Evolutionary conservation across 2,113 vertebrate species (phyloP).

Genomic region (Crotalus viridis): DNA sequence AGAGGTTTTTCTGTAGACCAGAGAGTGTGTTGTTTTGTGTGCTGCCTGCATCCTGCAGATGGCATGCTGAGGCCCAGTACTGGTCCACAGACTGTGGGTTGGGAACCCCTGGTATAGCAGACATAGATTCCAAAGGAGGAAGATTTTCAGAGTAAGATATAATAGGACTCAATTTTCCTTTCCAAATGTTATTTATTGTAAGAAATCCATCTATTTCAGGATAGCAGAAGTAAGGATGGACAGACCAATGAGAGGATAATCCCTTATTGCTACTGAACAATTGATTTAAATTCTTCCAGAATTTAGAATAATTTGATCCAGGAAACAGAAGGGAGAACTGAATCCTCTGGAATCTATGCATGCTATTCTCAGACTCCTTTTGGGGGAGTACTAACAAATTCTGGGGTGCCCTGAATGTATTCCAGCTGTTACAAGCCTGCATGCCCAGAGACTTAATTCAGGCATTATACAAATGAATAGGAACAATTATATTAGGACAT

Average conservation of each 20-base stretch:
- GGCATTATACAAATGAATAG: not conserved
- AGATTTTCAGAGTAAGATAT: not conserved
- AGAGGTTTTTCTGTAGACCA: too few relatives aligned
- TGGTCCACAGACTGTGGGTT: too few relatives aligned
- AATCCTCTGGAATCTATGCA: not conserved
- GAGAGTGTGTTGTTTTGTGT: too few relatives aligned
- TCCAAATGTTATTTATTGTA: not conserved
- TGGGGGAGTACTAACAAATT: not conserved
- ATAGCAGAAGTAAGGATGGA: not conserved
- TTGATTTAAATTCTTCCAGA: not conserved
- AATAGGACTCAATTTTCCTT: not conserved
- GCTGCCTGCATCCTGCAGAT: too few relatives aligned
- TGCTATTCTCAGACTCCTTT: not conserved
- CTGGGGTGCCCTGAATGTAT: not conserved
- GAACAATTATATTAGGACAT: not conserved
- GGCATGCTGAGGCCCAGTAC: too few relatives aligned
- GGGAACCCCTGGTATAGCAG: too few relatives aligned
- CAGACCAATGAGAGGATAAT: not conserved
- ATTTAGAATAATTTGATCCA: not conserved
- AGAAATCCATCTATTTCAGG: not conserved
- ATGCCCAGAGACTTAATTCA: not conserved
- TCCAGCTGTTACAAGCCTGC: not conserved
- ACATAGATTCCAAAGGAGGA: too few relatives aligned
- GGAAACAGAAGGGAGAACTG: not conserved
- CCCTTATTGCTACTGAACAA: not conserved